Evolutionary conservation across 2,888 invertebrate genomes (phyloP), one percentile per base, ranked within the genome.

Genomic region (Cephus spinipes): DNA sequence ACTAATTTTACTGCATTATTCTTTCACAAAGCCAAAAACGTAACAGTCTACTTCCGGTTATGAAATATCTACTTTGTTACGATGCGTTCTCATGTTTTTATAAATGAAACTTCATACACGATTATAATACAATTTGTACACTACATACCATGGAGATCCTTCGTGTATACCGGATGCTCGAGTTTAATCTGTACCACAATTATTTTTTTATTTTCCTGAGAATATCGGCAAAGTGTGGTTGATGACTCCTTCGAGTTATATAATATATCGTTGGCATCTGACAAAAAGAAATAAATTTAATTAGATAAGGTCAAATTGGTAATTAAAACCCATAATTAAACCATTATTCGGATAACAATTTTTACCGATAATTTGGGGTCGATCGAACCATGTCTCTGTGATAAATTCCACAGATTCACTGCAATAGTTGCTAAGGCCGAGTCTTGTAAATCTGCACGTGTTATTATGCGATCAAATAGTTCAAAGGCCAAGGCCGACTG

Each of bases 341-440:
- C 0, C 4, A 3, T 4, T 15, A 40, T 15, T 55, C 23, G 15
- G 4, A 55, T 55, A 55, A 55, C 0, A 4, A 55, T 75, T 87
- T 87, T 90, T 90, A 93, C 93, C 83, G 90, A 91, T 34, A 92
- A 84, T 90, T 94, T 94, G 4, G 90, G 88, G 89, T 95, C 95
- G 32, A 93, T 87, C 40, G 92, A 92, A 6, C 92, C 91, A 87
- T 95, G 93, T 91, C 96, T 97, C 83, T 95, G 94, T 31, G 96
- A 94, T 82, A 98, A 92, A 87, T 95, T 94, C 97, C 98, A 98
- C 73, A 98, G 92, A 91, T 97, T 97, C 0, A 94, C 89, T 0
- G 96, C 96, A 79, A 98, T 92, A 76, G 93, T 94, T 40, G 94
- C 93, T 91, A 97, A 93, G 32, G 94, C 92, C 12, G 94, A 92